Percentiles rank a stretch among this genome's conserved stretches.
Conservation (phyloP, 2,888 invertebrate genomes). For the Linyphia triangularis region DNA sequence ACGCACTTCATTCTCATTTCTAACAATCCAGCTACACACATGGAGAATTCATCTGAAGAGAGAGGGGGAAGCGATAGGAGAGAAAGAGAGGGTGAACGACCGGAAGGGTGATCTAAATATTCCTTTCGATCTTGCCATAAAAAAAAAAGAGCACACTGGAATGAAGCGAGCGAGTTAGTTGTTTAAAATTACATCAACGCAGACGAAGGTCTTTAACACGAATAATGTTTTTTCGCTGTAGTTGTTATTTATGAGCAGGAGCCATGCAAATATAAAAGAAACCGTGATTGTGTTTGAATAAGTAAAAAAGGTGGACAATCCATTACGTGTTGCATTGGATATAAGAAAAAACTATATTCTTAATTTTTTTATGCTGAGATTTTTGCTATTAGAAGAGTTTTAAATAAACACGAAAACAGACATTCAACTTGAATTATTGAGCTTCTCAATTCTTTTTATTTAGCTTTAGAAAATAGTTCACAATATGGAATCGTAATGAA, state of each 20-base stretch:
- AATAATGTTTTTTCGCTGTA: neutral
- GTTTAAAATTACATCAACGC: neutral
- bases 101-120: neutral
- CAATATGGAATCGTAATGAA: too few relatives aligned
- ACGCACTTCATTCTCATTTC: too few relatives aligned
- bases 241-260: neutral
- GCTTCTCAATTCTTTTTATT: too few relatives aligned
- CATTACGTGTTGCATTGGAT: neutral
- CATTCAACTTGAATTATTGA: too few relatives aligned
- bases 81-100: conserved; percentile 34
- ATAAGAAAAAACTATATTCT: too few relatives aligned
- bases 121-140: neutral
- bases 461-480: too few relatives aligned
- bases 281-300: neutral
- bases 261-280: neutral
- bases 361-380: too few relatives aligned
- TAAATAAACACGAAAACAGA: too few relatives aligned
- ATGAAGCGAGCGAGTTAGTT: neutral
- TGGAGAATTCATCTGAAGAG: too few relatives aligned
- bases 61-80: too few relatives aligned
- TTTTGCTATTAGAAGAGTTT: too few relatives aligned
- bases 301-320: neutral
- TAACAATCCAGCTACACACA: too few relatives aligned
- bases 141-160: neutral
- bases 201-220: neutral